Base-by-base conservation (phyloP, 2,797 vertebrate species). In the Varecia variegata region DNA sequence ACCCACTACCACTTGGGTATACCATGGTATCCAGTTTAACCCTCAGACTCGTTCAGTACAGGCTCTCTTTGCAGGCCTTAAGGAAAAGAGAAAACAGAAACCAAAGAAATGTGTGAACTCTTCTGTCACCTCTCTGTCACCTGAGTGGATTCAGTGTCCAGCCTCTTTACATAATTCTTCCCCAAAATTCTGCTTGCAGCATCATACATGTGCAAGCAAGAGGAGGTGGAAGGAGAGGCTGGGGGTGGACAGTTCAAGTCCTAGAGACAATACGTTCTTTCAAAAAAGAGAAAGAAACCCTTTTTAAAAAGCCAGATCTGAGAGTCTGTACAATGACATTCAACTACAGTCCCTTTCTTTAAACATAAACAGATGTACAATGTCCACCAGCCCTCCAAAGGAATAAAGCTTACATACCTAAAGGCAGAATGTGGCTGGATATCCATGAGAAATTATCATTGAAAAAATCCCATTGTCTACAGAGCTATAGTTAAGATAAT, bases 351-450 rank as follows among this genome's bases (percentile, higher is more conserved):
- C 30, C 82, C 35, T 88, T 90, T 74, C 60, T 95, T 94, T 97
- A 97, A 97, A 94, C 30, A 80, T 73, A 95, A 94, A 90, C 84
- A 94, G 92, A 95, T 93, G 71, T 70, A 60, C 32, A 47, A 70
- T 27, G 5, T 73, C 21, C 11, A 35, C 10, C 70, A 86, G 58
- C 14, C 30, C 40, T 79, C 68, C 85, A 35, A 23, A 38, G 40
- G 27, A 92, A 74, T 93, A 95, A 82, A 93, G 35, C n/a, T 73
- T 56, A 38, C 74, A 43, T 74, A 74, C 81, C 90, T 90, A 88
- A 90, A 45, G 85, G 87, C 80, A 93, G 65, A 89, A 76, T 74
- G 95, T 45, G 70, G 43, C 76, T 92, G 84, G 30, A 67, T 81
- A 52, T 40, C 47, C 47, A 77, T 56, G 47, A 95, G 47, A 96